phyloP scores from a whole-genome alignment of 2,888 invertebrate species.

The Sinohyriopsis cumingii region DNA sequence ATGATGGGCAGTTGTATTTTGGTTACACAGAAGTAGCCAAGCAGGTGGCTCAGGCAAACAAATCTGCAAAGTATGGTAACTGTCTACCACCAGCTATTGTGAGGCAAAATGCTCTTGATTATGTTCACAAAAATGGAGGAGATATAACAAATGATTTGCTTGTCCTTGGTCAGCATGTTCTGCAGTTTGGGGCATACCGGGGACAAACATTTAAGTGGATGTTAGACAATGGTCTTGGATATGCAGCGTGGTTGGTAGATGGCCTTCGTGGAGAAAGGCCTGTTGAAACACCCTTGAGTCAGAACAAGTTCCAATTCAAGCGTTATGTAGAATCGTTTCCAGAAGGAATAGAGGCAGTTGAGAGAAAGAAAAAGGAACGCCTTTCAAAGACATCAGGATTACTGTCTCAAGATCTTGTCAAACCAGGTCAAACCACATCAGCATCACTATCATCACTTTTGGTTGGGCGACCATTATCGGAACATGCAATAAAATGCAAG shows the following conservation, averaged over 20 bases:
- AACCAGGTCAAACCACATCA: too few relatives aligned
- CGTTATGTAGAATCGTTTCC: slow-evolving; percentile 8
- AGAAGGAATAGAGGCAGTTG: too few relatives aligned
- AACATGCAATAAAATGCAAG: too few relatives aligned
- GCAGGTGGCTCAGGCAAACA: too few relatives aligned
- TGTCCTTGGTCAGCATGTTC: slow-evolving; percentile 6
- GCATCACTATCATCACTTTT: too few relatives aligned
- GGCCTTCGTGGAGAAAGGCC: neutral
- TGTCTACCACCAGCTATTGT: slow-evolving; percentile 1
- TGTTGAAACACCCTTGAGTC: neutral
- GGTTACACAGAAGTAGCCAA: too few relatives aligned
- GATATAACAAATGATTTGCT: slow-evolving; percentile 4
- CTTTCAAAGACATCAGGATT: too few relatives aligned
- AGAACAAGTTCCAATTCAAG: slow-evolving; percentile 9
- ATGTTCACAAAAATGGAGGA: slow-evolving; percentile 4
- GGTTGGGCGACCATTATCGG: too few relatives aligned
- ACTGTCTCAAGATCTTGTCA: too few relatives aligned
- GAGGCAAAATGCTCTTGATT: neutral
- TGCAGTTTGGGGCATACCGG: slow-evolving; percentile 14
- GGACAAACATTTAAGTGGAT: slow-evolving; percentile 10
- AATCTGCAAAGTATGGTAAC: neutral
- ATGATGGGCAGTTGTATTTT: too few relatives aligned
- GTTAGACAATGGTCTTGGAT: slow-evolving; percentile 10
- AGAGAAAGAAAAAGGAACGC: neutral
- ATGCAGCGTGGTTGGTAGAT: slow-evolving; percentile 7